Evolutionary conservation across 2,113 vertebrate species (phyloP).

Genomic region (Saccopteryx bilineata): DNA sequence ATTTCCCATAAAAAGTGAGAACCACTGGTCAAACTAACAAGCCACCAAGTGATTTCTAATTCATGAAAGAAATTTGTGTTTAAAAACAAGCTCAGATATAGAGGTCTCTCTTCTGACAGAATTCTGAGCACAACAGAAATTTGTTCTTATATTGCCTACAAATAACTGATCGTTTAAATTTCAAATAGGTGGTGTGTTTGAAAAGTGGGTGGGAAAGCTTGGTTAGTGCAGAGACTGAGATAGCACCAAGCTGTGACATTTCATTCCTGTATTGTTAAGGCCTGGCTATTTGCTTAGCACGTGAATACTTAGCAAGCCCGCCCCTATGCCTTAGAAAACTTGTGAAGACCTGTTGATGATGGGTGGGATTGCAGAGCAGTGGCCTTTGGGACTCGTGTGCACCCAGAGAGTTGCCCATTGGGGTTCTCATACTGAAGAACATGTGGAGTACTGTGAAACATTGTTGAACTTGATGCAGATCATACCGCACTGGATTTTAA

Average conservation of each 20-base stretch:
- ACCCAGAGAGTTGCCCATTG: not conserved
- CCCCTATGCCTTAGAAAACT: constrained; percentile 38
- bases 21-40: constrained; percentile 17
- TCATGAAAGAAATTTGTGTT: constrained; percentile 52
- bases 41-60: constrained; percentile 26
- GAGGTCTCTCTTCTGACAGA: not conserved
- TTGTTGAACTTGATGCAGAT: constrained; percentile 44
- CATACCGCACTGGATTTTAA: constrained; percentile 71
- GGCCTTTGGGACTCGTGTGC: not conserved
- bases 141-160: not conserved
- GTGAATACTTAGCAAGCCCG: not conserved
- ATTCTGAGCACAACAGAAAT: constrained; percentile 19
- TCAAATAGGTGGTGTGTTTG: not conserved
- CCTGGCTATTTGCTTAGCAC: not conserved
- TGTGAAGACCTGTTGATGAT: not conserved
- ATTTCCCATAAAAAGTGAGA: constrained; percentile 7
- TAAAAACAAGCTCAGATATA: constrained; percentile 37
- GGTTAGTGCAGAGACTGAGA: not conserved
- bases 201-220: not conserved
- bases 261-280: not conserved
- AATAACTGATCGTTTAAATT: constrained; percentile 43
- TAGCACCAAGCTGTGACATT: not conserved
- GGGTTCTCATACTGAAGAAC: constrained; percentile 24
- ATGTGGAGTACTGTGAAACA: constrained; percentile 82
- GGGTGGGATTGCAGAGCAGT: not conserved